These are phyloP conservation scores for Celastrina argiolus DNA, from an alignment of 2,888 invertebrate genomes.

Conservation along the genomic window DNA sequence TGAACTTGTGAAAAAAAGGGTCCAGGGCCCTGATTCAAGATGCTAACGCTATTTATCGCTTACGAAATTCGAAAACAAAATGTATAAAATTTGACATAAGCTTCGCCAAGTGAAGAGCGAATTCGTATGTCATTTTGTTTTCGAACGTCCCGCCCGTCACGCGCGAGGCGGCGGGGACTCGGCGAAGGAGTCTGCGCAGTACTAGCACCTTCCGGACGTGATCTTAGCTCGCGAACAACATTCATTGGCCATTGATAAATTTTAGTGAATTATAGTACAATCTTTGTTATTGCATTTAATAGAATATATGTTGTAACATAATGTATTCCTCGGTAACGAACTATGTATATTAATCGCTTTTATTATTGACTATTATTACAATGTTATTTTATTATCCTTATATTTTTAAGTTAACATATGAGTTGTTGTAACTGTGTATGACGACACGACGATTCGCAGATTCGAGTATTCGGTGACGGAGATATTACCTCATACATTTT, in stretches of 20 bases:
- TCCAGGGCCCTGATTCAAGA: too few species aligned
- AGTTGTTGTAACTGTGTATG: neutral
- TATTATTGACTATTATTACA: slow-evolving; percentile 19
- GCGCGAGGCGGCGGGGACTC: too few species aligned
- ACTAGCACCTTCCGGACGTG: neutral
- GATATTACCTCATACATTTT: neutral
- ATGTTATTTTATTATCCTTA: slow-evolving; percentile 6
- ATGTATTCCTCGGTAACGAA: slow-evolving; percentile 8
- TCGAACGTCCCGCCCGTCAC: too few species aligned
- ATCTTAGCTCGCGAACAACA: slow-evolving; percentile 27
- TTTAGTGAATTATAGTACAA: slow-evolving; percentile 57
- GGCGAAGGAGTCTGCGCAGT: neutral
- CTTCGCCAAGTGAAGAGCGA: too few species aligned
- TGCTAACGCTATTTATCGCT: too few species aligned
- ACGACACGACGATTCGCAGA: neutral
- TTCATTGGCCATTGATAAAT: slow-evolving; percentile 42
- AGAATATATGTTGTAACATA: slow-evolving; percentile 34
- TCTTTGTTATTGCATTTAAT: slow-evolving; percentile 66
- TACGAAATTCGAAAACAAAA: too few species aligned
- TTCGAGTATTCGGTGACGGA: neutral
- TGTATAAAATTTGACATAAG: too few species aligned
- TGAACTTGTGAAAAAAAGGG: too few species aligned
- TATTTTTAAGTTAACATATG: neutral
- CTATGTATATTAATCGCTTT: slow-evolving; percentile 18
- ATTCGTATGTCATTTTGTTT: too few species aligned